A percentile compares a stretch with the other conserved stretches of the same genome.
Evolutionary conservation across 2,797 vertebrate genomes (phyloP).

Genomic region (Lepilemur ruficaudatus): DNA sequence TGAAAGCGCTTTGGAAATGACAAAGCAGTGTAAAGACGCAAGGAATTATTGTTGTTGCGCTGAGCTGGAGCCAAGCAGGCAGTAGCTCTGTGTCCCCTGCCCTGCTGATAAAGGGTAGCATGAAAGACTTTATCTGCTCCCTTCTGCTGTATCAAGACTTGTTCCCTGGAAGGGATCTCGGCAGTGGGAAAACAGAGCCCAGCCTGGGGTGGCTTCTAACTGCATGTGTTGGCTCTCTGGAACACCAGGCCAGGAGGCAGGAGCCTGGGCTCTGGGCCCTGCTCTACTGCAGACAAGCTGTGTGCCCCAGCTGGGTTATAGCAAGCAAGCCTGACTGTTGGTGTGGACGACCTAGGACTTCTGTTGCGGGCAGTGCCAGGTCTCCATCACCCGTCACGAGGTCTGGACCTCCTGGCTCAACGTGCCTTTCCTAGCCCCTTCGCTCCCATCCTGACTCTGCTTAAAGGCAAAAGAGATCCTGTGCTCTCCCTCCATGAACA

Average conservation of each 20-base stretch:
- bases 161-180: not conserved
- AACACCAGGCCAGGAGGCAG: not conserved
- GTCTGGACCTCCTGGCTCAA: not conserved
- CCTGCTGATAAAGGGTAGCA: not conserved
- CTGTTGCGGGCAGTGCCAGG: rapidly evolving
- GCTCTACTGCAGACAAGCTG: not conserved
- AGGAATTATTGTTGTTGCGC: not conserved
- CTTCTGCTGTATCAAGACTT: not conserved
- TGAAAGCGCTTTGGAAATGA: not conserved
- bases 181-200: not conserved
- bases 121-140: not conserved
- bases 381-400: not conserved
- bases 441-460: not conserved
- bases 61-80: not conserved
- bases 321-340: not conserved
- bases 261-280: not conserved
- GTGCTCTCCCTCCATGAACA: not conserved
- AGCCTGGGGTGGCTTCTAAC: not conserved
- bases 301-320: not conserved
- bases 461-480: not conserved
- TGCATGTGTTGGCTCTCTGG: not conserved
- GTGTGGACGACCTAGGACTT: not conserved
- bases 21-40: not conserved
- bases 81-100: not conserved
- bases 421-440: not conserved